These are phyloP conservation scores for Aspidapion aeneum DNA, from an alignment of 2,888 invertebrate genomes.

Conservation along the genomic window DNA sequence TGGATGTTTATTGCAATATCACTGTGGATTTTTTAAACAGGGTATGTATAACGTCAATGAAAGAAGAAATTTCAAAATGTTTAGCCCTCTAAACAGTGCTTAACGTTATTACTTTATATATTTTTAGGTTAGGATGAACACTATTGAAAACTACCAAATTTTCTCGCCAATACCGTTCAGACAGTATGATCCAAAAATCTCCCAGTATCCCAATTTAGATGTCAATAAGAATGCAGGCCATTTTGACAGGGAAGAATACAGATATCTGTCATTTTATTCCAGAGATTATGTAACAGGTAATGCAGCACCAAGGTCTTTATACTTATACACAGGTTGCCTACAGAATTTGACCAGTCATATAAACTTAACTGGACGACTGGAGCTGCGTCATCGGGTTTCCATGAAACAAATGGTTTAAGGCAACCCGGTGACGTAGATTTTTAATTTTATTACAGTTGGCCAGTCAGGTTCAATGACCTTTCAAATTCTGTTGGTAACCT, in stretches of 20 bases:
- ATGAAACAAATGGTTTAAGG: too few relatives aligned
- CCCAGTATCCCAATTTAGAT: constrained; percentile 51
- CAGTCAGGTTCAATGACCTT: too few relatives aligned
- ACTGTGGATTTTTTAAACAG: constrained; percentile 86
- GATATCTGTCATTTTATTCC: constrained; percentile 77
- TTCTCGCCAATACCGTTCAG: constrained; percentile 90
- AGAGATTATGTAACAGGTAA: constrained; percentile 73
- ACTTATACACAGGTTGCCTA: too few relatives aligned
- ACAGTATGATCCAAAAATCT: constrained; percentile 74
- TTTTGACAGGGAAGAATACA: constrained; percentile 71
- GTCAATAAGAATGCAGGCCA: constrained; percentile 73
- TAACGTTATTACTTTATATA: background rate
- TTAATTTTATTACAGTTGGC: too few relatives aligned
- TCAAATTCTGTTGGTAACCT: too few relatives aligned
- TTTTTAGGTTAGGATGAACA: constrained; percentile 86
- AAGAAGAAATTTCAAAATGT: constrained; percentile 3
- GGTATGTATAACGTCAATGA: constrained; percentile 52
- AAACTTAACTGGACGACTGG: too few relatives aligned
- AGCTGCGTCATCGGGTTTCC: too few relatives aligned
- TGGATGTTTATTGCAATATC: constrained; percentile 65
- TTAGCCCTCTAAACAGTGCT: background rate
- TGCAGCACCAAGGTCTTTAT: constrained; percentile 21
- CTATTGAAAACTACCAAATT: constrained; percentile 82
- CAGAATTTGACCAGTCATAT: too few relatives aligned
- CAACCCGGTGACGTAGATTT: too few relatives aligned